Evolutionary conservation across 2,797 vertebrate species (phyloP).

Genomic region (Arrhamphus sclerolepis): DNA sequence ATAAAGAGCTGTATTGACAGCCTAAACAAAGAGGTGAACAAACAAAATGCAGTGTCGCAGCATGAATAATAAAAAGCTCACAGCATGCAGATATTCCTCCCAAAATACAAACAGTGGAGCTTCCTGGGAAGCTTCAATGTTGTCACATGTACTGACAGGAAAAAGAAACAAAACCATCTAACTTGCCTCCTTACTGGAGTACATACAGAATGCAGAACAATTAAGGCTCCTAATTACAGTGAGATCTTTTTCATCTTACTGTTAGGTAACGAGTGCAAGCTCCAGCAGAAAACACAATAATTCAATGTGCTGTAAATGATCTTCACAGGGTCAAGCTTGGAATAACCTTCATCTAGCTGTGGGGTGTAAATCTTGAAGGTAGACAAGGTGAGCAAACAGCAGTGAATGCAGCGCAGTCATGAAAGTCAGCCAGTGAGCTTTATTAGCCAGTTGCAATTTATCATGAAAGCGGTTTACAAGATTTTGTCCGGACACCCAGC

Average conservation of each 20-base stretch:
- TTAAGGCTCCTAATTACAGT: slow-evolving; percentile 19
- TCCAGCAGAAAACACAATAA: slow-evolving; percentile 21
- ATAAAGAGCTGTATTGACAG: slow-evolving; percentile 52
- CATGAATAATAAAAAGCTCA: slow-evolving; percentile 71
- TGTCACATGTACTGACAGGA: slow-evolving; percentile 4
- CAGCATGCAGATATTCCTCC: slow-evolving; percentile 44
- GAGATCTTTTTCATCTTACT: slow-evolving; percentile 32
- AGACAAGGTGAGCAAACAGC: slow-evolving; percentile 44
- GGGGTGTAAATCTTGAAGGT: slow-evolving; percentile 64
- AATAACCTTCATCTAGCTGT: slow-evolving; percentile 52
- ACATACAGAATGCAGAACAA: slow-evolving; percentile 1
- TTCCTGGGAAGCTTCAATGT: slow-evolving; percentile 32
- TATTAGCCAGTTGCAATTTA: slow-evolving; percentile 47
- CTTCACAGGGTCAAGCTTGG: slow-evolving; percentile 61
- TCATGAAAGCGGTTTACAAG: slow-evolving; percentile 27
- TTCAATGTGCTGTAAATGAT: slow-evolving; percentile 19
- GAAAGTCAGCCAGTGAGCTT: slow-evolving; percentile 21
- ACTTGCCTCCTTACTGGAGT: slow-evolving; percentile 18
- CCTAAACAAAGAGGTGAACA: slow-evolving; percentile 52
- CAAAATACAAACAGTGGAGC: slow-evolving; percentile 22
- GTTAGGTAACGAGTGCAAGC: slow-evolving; percentile 8
- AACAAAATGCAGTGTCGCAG: slow-evolving; percentile 56
- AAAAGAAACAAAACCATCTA: slow-evolving; percentile 12
- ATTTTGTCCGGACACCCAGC: background rate
- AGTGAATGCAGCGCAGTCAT: slow-evolving; percentile 24